These are phyloP conservation scores for Polylopha cassiicola DNA, from an alignment of 2,888 invertebrate species.

Conservation along the genomic window DNA sequence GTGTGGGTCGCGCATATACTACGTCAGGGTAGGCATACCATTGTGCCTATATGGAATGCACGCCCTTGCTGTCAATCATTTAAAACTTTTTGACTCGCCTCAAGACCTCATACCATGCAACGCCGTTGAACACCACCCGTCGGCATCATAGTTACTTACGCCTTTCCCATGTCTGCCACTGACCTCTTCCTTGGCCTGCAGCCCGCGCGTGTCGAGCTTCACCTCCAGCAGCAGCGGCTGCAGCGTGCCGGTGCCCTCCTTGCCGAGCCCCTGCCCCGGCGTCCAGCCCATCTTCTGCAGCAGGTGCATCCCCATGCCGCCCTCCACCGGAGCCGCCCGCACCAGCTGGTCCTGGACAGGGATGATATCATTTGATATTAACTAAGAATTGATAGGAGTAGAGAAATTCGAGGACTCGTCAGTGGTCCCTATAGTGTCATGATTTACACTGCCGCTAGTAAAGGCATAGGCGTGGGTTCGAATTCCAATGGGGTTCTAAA, in stretches of 20 bases:
- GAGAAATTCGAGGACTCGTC: too few species aligned
- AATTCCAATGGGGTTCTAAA: too few species aligned
- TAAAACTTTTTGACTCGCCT: too few species aligned
- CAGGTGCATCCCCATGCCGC: slow-evolving; percentile 97
- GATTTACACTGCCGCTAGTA: too few species aligned
- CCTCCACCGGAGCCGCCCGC: slow-evolving; percentile 92
- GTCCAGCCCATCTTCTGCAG: slow-evolving; percentile 99
- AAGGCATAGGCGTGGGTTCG: too few species aligned
- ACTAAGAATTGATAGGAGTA: too few species aligned
- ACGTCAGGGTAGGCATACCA: background rate
- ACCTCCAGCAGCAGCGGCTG: slow-evolving; percentile 95
- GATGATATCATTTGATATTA: slow-evolving; percentile 6
- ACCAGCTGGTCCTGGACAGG: slow-evolving; percentile 89
- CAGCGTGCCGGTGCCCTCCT: slow-evolving; percentile 93
- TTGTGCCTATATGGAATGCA: background rate
- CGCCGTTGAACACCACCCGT: too few species aligned
- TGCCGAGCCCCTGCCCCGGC: slow-evolving; percentile 97
- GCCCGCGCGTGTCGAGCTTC: slow-evolving; percentile 96
- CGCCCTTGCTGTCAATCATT: too few species aligned
- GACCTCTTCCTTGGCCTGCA: slow-evolving; percentile 85
- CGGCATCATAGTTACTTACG: slow-evolving; percentile 40
- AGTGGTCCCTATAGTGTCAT: too few species aligned
- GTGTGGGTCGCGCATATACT: too few species aligned
- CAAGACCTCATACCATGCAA: too few species aligned
- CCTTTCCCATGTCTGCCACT: slow-evolving; percentile 48